Conservation (phyloP, 1,140 invertebrate genomes). For the Drosophila asahinai region DNA sequence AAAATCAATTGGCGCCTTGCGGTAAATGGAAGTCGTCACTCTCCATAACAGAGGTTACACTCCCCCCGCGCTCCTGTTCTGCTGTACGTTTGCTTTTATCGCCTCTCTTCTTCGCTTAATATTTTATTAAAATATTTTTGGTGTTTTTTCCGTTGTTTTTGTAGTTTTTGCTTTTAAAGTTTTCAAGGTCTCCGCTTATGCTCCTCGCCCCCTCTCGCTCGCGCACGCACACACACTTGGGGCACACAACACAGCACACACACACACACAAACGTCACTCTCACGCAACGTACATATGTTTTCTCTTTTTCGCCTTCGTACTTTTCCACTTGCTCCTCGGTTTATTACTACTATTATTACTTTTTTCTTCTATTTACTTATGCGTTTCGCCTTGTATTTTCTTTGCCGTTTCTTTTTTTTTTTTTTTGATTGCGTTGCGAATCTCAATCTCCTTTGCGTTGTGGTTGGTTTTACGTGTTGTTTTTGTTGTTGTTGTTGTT, state of each 20-base stretch:
- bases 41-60: conserved; percentile 72
- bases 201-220: conserved; percentile 46
- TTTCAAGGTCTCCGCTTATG: conserved; percentile 76
- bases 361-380: conserved; percentile 48
- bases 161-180: conserved; percentile 61
- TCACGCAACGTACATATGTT: conserved; percentile 66
- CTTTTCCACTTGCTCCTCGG: conserved; percentile 52
- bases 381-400: conserved; percentile 61
- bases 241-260: conserved; percentile 3
- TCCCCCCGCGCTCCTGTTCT: conserved; percentile 3
- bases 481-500: conserved; percentile 55
- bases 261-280: conserved; percentile 26
- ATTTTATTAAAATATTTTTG: conserved; percentile 34
- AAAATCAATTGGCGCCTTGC: conserved; percentile 60
- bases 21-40: conserved; percentile 70
- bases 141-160: conserved; percentile 24
- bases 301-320: conserved; percentile 58
- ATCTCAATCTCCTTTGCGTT: conserved; percentile 63
- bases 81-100: conserved; percentile 2
- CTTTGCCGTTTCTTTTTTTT: conserved; percentile 41
- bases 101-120: conserved; percentile 48
- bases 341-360: conserved; percentile 49
- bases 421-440: conserved; percentile 78
- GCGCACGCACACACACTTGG: conserved; percentile 8
- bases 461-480: conserved; percentile 40